Conservation (phyloP, 2,888 invertebrate species). For the Ferrisia virgata region DNA sequence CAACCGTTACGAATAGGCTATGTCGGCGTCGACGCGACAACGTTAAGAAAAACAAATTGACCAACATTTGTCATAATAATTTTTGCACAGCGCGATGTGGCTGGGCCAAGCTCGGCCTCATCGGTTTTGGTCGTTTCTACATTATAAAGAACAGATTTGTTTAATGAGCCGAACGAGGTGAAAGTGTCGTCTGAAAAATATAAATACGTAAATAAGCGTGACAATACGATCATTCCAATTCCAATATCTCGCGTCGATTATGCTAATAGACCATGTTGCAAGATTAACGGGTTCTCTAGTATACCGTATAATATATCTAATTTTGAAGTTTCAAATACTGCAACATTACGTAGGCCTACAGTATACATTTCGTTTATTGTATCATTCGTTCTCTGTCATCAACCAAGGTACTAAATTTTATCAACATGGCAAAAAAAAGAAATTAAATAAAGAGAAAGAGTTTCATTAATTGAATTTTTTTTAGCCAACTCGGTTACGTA, state of each 20-base stretch:
- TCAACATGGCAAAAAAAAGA: not conserved
- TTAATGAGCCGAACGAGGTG: not conserved
- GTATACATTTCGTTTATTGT: no score
- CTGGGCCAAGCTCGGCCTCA: not conserved
- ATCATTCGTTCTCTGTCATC: no score
- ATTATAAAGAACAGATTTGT: constrained; percentile 9
- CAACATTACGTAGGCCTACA: no score
- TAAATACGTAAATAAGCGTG: constrained; percentile 19
- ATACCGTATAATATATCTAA: not conserved
- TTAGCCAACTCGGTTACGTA: not conserved
- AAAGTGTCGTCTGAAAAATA: constrained; percentile 14
- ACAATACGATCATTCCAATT: constrained; percentile 7
- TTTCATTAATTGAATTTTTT: constrained; percentile 5
- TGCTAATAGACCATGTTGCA: constrained; percentile 6
- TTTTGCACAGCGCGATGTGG: no score
- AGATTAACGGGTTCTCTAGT: constrained; percentile 18
- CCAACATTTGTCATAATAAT: constrained; percentile 28
- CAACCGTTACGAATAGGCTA: not conserved
- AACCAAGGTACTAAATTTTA: no score
- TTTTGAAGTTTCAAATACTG: not conserved
- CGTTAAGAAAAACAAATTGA: constrained; percentile 20
- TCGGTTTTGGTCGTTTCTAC: not conserved
- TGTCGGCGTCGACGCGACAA: not conserved
- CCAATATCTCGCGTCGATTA: constrained; percentile 22
- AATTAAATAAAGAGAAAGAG: not conserved